A percentile compares a stretch with the other conserved stretches of the same genome.
Conservation (phyloP, 2,797 vertebrate genomes). For the Harpagifer antarcticus region DNA sequence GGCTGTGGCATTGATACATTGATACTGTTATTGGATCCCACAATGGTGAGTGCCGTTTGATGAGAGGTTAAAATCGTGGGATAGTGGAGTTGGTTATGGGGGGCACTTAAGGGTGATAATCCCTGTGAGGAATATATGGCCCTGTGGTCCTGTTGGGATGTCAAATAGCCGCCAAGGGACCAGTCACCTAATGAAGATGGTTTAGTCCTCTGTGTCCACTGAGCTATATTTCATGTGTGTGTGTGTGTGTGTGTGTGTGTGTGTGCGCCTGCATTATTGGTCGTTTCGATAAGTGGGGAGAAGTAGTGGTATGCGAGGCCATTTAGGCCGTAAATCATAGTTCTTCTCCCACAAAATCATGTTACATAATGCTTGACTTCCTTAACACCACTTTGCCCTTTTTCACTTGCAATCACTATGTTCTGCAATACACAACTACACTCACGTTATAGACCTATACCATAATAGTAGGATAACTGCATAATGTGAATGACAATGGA, state of each 20-base stretch:
- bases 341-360: slow-evolving; percentile 12
- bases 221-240: slow-evolving; percentile 34
- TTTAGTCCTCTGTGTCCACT: slow-evolving; percentile 51
- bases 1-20: slow-evolving; percentile 44
- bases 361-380: slow-evolving; percentile 1
- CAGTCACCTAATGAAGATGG: slow-evolving; percentile 67
- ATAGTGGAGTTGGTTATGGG: slow-evolving; percentile 41
- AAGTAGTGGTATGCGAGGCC: slow-evolving; percentile 14
- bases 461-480: slow-evolving; percentile 8
- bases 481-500: slow-evolving; percentile 7
- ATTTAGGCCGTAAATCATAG: slow-evolving; percentile 36
- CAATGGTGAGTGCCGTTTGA: slow-evolving; percentile 14
- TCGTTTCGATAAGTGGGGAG: slow-evolving; percentile 29
- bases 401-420: slow-evolving; percentile 6
- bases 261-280: slow-evolving; percentile 26
- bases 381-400: slow-evolving; percentile 18
- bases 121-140: slow-evolving; percentile 54
- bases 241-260: slow-evolving; percentile 16
- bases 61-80: slow-evolving; percentile 21
- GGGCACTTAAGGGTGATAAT: slow-evolving; percentile 64
- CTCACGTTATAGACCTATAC: neutral
- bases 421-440: slow-evolving; percentile 6
- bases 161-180: slow-evolving; percentile 54
- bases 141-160: slow-evolving; percentile 43
- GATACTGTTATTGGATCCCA: slow-evolving; percentile 35